Evolutionary conservation across 2,113 vertebrate species (phyloP), one percentile per base, ranked within the genome.

Genomic region (Ammospiza caudacuta): DNA sequence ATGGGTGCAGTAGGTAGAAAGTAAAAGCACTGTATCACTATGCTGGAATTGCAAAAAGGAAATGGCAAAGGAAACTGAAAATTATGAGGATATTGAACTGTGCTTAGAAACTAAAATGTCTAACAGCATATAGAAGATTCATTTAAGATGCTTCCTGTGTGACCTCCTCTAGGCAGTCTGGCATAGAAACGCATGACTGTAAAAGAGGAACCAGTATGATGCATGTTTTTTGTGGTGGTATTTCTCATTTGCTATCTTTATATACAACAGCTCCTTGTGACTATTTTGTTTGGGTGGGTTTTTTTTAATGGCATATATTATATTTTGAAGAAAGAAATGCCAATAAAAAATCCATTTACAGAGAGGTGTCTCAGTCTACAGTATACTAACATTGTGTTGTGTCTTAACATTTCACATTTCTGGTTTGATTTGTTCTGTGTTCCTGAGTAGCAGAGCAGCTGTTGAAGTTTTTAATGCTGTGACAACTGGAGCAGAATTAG

Each of bases 381-480:
- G 39, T 80, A 83, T 54, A 22, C 12, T 79, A 57, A 52, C 6
- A 25, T 31, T 78, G 51, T 95, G 27, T 77, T 94, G 64, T 86
- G 49, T 63, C 75, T 62, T 74, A 76, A 70, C 0, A 1, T 61
- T 82, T 94, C 18, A 6, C 57, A 39, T 92, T 94, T 91, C 68
- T 96, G 37, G 33, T 83, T 86, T 92, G 88, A 88, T 93, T 91
- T 92, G 89, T 89, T 63, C 37, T 61, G 19, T 72, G 91, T 79
- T 74, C 78, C 84, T 76, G 81, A 66, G 74, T 79, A 91, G 66
- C 94, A 92, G 69, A 84, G 66, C 92, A 91, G 91, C 89, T 85
- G 84, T 94, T 95, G 82, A 87, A 93, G 88, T 63, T 93, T 76
- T 81, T 95, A 95, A 66, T 93, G 52, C 55, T 94, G n/a, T 95